Evolutionary conservation across 2,113 vertebrate species (phyloP), one percentile per base, ranked within the genome.

Genomic region (Cyphomyrus plagiostoma): DNA sequence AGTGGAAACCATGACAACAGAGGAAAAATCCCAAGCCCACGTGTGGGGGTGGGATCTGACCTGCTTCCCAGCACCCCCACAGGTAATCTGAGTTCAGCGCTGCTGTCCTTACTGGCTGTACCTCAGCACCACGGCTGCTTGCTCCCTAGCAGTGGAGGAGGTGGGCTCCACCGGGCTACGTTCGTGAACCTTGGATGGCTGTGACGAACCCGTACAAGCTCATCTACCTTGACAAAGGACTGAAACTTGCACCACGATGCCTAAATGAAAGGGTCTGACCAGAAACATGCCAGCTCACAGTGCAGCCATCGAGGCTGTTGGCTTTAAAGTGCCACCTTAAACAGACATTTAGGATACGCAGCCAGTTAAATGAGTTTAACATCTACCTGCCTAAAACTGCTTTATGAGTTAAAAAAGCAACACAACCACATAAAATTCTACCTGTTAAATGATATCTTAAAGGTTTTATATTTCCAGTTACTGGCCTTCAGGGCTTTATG

Each of bases 1-100:
- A 77, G 66, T 8, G 26, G 88, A 88, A 88, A 88, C 66, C 88
- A 77, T 88, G 66, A 77, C 88, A 88, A 80, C 88, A 77, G 66
- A 17, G 30, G 66, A 26, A 80, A 46, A 35, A n/a, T 88, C 66
- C 88, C 45, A 9, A 21, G 46, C 66, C 30, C 88, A 88, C 88
- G 10, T 7, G 10, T 42, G 23, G 48, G 23, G 83, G 23, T n/a
- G 83, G 21, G 83, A 50, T 86, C 45, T 49, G 23, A 50, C 10
- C 45, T 26, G 10, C n/a, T 86, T 56, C 6, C 49, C 13, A 15
- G 86, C 13, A 3, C 50, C 35, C 86, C 74, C 86, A 87, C n/a
- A 87, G 49, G 17, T 39, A 87, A 52, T 26, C 17, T 30, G 48
- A 50, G 26, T 35, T 49, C 46, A 50, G 85, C 15, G 39, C 86